phyloP scores from a whole-genome alignment of 2,113 vertebrate species.

The Eptesicus fuscus region DNA sequence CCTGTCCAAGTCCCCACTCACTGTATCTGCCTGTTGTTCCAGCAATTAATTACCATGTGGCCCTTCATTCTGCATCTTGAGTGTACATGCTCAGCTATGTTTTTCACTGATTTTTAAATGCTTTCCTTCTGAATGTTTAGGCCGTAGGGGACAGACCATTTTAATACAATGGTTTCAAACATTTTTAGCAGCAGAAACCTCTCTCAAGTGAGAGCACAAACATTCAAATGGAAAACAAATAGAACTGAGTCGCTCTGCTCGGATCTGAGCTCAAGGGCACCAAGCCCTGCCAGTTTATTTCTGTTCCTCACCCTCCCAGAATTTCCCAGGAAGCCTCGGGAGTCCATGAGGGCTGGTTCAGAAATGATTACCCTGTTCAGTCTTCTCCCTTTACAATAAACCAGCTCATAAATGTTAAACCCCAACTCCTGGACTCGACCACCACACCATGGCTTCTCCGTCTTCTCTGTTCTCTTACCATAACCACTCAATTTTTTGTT shows the following conservation, averaged over 20 bases:
- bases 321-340: not conserved
- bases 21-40: not conserved
- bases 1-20: not conserved
- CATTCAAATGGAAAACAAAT: not conserved
- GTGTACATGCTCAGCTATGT: not conserved
- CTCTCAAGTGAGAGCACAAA: not conserved
- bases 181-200: not conserved
- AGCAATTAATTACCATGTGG: not conserved
- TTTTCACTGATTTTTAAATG: not conserved
- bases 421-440: not conserved
- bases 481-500: not conserved
- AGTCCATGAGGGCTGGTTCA: not conserved
- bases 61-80: not conserved
- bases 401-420: not conserved
- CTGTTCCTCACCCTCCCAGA: not conserved
- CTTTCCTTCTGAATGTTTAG: not conserved
- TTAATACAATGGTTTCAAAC: not conserved
- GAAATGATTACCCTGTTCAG: not conserved
- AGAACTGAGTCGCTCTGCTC: not conserved
- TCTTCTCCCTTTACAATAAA: not conserved
- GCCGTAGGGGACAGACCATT: not conserved
- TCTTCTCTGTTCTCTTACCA: not conserved
- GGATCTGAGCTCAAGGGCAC: not conserved
- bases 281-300: not conserved
- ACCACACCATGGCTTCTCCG: accelerated